Base-by-base conservation (phyloP, 1,140 invertebrate genomes). In the Drosophila sp. region DNA sequence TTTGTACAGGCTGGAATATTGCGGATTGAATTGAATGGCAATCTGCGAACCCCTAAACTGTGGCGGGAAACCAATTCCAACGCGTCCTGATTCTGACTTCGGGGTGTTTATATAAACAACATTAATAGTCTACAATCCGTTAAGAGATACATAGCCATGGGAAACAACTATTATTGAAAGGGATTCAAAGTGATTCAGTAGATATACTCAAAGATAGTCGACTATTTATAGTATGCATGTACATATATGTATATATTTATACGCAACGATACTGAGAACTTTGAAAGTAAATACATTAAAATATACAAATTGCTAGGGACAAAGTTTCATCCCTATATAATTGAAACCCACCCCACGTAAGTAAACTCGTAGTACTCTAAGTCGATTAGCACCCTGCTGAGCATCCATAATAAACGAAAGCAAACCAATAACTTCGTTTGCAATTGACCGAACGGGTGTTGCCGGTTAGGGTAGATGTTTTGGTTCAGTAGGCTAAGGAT, bases 271-370 rank as follows among this genome's bases (percentile, higher is more conserved):
- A 78, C 40, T 55, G 54, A 56, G 60, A 70, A 71, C 68, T 80
- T 85, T 75, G 44, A 63, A 75, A 80, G 32, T 61, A 81, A 72
- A 66, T 78, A 84, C 80, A 85, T 86, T 75, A 79, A 86, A 76
- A 81, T 72, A 64, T 81, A 85, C 82, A 85, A 86, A 85, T 85
- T 87, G 83, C 66, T 54, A 66, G 54, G 64, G 70, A 64, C 66
- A 10, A 38, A 11, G 57, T 64, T 73, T 47, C 81, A 82, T 72
- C 82, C 80, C 69, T 50, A 66, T 56, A 29, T 23, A 50, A 57
- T 38, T 40, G 40, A 33, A 61, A 67, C n/a, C 78, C 70, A 84
- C 70, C 64, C 72, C 41, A 30, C 30, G 30, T 30, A 3, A 17
- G 17, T 17, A 17, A 17, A 17, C 30, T 30, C 30, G 30, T 30